Evolutionary conservation across 2,888 invertebrate species (phyloP).

Genomic region (Polymixis flavicincta): DNA sequence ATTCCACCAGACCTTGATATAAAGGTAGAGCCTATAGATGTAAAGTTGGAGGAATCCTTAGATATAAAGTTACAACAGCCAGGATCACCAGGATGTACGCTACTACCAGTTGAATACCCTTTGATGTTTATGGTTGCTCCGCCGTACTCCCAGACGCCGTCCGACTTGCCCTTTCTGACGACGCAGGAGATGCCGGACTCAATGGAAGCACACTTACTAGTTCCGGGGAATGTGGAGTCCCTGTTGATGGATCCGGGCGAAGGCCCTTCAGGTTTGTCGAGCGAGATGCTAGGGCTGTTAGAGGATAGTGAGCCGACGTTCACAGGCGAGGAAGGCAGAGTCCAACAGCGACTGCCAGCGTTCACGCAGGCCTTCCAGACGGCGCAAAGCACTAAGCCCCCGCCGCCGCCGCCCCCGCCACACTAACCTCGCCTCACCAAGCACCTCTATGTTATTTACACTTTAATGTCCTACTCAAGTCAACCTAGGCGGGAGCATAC

Average conservation of each 20-base stretch:
- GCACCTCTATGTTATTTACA: constrained; percentile 47
- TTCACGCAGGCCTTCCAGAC: constrained; percentile 89
- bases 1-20: constrained; percentile 80
- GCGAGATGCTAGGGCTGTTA: constrained; percentile 82
- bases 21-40: constrained; percentile 83
- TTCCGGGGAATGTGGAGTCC: constrained; percentile 79
- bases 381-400: constrained; percentile 87
- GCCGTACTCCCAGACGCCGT: constrained; percentile 77
- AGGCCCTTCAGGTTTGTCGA: constrained; percentile 84
- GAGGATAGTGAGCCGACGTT: constrained; percentile 79
- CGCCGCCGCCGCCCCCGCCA: constrained; percentile 86
- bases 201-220: constrained; percentile 79
- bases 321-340: constrained; percentile 77
- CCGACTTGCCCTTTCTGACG: constrained; percentile 78
- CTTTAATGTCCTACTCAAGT: constrained; percentile 44
- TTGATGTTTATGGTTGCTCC: constrained; percentile 84
- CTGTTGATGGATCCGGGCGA: constrained; percentile 86
- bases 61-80: constrained; percentile 80
- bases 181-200: constrained; percentile 76
- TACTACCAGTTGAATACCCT: constrained; percentile 80
- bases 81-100: constrained; percentile 77
- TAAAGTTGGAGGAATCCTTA: constrained; percentile 77
- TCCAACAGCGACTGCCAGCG: constrained; percentile 83
- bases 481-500: constrained; percentile 52
- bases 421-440: constrained; percentile 76